These are phyloP conservation scores for Terrapene triunguis DNA, from an alignment of 2,113 vertebrate genomes.

Conservation along the genomic window DNA sequence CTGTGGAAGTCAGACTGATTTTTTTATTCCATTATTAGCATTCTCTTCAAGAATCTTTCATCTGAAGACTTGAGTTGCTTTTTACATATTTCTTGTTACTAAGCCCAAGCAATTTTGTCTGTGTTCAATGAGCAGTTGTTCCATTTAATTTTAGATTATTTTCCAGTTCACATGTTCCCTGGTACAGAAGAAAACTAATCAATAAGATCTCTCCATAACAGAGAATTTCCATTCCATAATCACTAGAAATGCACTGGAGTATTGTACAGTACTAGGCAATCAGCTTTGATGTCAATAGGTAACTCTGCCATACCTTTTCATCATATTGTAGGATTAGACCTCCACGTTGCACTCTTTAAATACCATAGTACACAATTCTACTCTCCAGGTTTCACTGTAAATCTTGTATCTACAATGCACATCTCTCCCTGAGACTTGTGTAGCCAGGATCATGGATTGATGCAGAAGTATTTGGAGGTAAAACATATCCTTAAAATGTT, in stretches of 20 bases:
- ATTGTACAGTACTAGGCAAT: background rate
- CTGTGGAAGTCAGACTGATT: background rate
- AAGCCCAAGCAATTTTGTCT: background rate
- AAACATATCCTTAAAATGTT: background rate
- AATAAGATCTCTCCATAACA: background rate
- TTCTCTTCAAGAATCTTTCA: conserved; percentile 22
- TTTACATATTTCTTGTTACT: background rate
- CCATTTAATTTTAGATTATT: background rate
- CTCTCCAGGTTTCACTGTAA: background rate
- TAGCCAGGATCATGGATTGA: background rate
- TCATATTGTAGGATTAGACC: background rate
- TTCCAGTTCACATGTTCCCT: background rate
- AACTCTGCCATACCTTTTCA: background rate
- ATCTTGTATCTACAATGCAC: background rate
- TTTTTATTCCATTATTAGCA: background rate
- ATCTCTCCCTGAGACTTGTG: background rate
- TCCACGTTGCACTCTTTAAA: background rate
- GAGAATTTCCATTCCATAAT: background rate
- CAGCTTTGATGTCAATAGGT: background rate
- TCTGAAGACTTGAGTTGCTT: background rate
- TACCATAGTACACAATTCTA: background rate
- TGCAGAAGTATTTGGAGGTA: background rate
- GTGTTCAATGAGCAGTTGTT: background rate
- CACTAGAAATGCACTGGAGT: background rate
- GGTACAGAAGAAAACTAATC: background rate